phyloP scores from a whole-genome alignment of 2,888 invertebrate species.

The Drosophila flavopinicola region DNA sequence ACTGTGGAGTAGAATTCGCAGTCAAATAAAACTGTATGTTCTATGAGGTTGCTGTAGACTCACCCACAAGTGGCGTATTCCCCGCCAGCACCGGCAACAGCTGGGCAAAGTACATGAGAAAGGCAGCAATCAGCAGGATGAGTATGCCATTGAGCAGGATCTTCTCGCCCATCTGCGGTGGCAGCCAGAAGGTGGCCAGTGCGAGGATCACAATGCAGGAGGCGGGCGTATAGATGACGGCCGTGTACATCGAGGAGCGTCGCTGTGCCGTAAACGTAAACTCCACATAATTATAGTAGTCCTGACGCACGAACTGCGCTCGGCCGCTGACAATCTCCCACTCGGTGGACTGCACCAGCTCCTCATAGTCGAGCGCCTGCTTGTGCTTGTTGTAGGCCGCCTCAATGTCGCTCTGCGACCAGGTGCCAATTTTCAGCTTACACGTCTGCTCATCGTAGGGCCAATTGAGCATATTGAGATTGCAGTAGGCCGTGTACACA shows the following conservation, averaged over 20 bases:
- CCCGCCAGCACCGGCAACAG: conserved; percentile 85
- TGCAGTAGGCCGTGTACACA: conserved; percentile 88
- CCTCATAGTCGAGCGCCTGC: conserved; percentile 73
- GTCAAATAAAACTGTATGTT: neutral
- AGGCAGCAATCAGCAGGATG: conserved; percentile 87
- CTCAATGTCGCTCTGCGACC: conserved; percentile 87
- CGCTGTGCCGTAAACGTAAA: conserved; percentile 84
- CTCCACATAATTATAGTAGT: conserved; percentile 76
- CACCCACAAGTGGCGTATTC: conserved; percentile 85
- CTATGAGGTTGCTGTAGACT: too few relatives aligned
- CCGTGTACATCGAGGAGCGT: conserved; percentile 87
- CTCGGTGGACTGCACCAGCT: conserved; percentile 80
- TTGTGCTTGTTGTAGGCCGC: conserved; percentile 85
- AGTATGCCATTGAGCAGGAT: conserved; percentile 87
- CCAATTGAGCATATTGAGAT: conserved; percentile 89
- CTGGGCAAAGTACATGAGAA: conserved; percentile 87
- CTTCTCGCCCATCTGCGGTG: conserved; percentile 88
- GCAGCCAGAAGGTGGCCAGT: conserved; percentile 87
- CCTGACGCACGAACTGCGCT: conserved; percentile 70
- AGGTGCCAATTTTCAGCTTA: conserved; percentile 89
- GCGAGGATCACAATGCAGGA: conserved; percentile 87
- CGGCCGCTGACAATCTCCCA: conserved; percentile 82
- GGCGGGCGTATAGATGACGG: conserved; percentile 87
- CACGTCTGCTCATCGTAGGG: conserved; percentile 90
- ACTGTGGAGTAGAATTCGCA: conserved; percentile 84